Base-by-base conservation (phyloP, 2,888 invertebrate species). In the Meghimatium bilineatum region DNA sequence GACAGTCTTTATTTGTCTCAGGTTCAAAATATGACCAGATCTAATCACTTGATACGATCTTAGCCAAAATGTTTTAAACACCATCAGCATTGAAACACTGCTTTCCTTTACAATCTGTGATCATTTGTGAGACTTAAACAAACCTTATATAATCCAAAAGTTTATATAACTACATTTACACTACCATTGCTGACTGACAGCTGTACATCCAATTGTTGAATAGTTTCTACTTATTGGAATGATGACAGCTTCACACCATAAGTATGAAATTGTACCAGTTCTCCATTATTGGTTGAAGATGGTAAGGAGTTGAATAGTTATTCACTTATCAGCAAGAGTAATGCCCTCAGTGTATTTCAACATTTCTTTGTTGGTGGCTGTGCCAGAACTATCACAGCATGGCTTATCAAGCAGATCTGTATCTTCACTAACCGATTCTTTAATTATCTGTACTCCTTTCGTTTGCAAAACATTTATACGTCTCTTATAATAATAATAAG, bases 371-470 rank as follows among this genome's bases (percentile, higher is more conserved):
- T 71, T 71, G 26, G 36, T 38, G 71, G 71, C 38, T 71, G 71
- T 38, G 26, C 0, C 38, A 38, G 38, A 38, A 38, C 71, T 12
- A 38, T 38, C 71, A 71, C 71, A 38, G 63, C 38, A 38, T 38
- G 20, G 71, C 38, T 26, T 23, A 71, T 71, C 71, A 71, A 71
- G 71, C 38, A 71, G 71, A 3, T 71, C 71, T 29, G 23, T 71
- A 71, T 71, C 71, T 71, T 26, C 36, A 71, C 44, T 71, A n/a
- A n/a, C n/a, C n/a, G n/a, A n/a, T n/a, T 71, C 71, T 71, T 38
- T 71, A 26, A 71, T 71, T 71, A 38, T 71, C 71, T 38, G 36
- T 23, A 71, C 71, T 38, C 71, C 3, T 38, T 38, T 71, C 26
- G n/a, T 38, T 26, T 71, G 38, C 38, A 26, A 71, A 71, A 71